A percentile compares a stretch with the other conserved stretches of the same genome.
Conservation (phyloP, 2,797 vertebrate species). For the Margarornis squamiger region DNA sequence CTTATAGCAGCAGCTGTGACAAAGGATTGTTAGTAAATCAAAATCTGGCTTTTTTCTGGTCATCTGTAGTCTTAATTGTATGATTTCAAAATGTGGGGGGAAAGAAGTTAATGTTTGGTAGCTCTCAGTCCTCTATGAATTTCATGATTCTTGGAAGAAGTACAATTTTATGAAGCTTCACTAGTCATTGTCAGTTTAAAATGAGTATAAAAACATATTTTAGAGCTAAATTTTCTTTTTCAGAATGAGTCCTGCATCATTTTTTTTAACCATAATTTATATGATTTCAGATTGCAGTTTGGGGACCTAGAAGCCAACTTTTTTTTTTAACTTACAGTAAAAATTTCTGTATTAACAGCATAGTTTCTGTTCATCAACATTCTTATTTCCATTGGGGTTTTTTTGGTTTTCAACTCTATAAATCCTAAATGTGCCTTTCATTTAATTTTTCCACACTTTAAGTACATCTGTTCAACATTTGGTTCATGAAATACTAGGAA, state of each 20-base stretch:
- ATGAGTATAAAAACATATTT: not conserved
- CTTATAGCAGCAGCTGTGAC: not conserved
- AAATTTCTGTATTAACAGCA: slow-evolving; percentile 32
- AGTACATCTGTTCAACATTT: slow-evolving; percentile 80
- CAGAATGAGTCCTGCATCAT: not conserved
- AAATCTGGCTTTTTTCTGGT: not conserved
- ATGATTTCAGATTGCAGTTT: not conserved
- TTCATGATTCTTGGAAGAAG: slow-evolving; percentile 21
- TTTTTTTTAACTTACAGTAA: slow-evolving; percentile 29
- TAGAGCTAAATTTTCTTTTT: slow-evolving; percentile 4
- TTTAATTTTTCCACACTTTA: slow-evolving; percentile 74
- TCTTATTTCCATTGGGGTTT: slow-evolving; percentile 55
- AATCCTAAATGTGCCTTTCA: slow-evolving; percentile 76
- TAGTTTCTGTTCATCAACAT: slow-evolving; percentile 60
- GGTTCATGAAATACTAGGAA: slow-evolving; percentile 54
- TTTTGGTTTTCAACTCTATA: slow-evolving; percentile 71
- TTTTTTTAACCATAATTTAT: not conserved
- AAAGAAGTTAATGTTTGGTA: not conserved
- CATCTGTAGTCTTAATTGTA: not conserved
- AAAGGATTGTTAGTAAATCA: not conserved
- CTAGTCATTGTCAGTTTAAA: slow-evolving; percentile 32
- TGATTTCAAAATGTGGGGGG: not conserved
- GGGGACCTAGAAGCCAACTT: slow-evolving; percentile 4
- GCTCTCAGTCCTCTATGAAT: not conserved
- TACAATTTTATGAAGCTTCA: not conserved